Base-by-base conservation (phyloP, 2,797 vertebrate genomes). In the Hapalemur alaotrensis region DNA sequence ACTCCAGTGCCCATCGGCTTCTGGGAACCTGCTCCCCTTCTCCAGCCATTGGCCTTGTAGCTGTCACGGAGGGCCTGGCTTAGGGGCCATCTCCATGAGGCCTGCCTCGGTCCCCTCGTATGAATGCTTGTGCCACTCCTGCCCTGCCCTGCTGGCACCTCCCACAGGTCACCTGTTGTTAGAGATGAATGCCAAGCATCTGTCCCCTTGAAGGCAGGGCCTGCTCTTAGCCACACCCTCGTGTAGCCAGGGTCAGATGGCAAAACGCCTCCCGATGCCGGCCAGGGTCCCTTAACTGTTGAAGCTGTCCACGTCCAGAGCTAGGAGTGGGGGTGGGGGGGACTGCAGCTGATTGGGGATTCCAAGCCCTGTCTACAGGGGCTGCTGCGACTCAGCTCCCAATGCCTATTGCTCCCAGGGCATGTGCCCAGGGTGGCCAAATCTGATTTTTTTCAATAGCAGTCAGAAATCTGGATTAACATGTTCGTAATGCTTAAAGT, bases 281-380 rank as follows among this genome's bases (percentile, higher is more conserved):
- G 61, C 17, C 61, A 4, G 63, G 30, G 11, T 11, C 43, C 22
- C 18, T 52, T 65, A 28, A 5, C 15, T 14, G 35, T 6, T 46
- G 20, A 25, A n/a, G 32, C 1, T 32, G 15, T 22, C 38, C 0
- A 1, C 78, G 11, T 3, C 20, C 4, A 57, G 50, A 63, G 35
- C 14, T 38, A 25, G 23, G 32, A n/a, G n/a, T n/a, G n/a, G n/a
- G n/a, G n/a, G n/a, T n/a, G 1, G 7, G 1, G 7, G 61, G 17
- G 28, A 15, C 38, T 22, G 54, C 2, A 3, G 43, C 22, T 8
- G 28, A 8, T 35, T 15, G 28, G 61, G 4, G 6, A 48, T 7
- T 48, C 50, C 25, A 22, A 52, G 28, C 30, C n/a, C 8, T 0
- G 10, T 43, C 61, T 43, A 35, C 35, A 52, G 63, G 65, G 17